Percentiles rank a stretch among this genome's conserved stretches.
phyloP scores from a whole-genome alignment of 2,797 vertebrate genomes.

The Hemitrygon akajei region DNA sequence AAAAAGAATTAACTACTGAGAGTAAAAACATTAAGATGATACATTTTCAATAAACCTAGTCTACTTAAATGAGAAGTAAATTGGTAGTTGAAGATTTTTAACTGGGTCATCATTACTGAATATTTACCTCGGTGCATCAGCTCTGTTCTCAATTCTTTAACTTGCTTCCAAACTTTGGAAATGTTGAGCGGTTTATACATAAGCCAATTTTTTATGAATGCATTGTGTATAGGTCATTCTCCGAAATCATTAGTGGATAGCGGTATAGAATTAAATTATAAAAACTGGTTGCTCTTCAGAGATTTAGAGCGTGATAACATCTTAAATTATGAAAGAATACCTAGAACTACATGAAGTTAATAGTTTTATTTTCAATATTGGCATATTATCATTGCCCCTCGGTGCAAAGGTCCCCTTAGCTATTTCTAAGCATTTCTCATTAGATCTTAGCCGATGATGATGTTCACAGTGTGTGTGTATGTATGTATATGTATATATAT shows the following conservation, averaged over 20 bases:
- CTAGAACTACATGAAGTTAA: not conserved
- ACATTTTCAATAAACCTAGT: not conserved
- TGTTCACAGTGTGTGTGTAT: no score
- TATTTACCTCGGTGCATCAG: not conserved
- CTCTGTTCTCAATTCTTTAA: not conserved
- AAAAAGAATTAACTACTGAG: not conserved
- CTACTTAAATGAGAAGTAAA: constrained; percentile 11
- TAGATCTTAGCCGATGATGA: not conserved
- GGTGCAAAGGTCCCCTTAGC: not conserved
- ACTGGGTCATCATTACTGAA: not conserved
- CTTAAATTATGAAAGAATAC: not conserved
- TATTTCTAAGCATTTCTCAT: not conserved
- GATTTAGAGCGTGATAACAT: not conserved
- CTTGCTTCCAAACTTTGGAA: not conserved
- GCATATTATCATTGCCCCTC: not conserved
- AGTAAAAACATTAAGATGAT: not conserved
- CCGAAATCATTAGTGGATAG: not conserved
- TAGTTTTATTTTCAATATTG: no score
- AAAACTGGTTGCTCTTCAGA: not conserved
- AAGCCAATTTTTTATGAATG: no score
- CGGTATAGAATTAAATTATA: not conserved
- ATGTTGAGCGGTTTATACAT: not conserved
- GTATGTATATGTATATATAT: no score
- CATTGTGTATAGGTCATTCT: not conserved
- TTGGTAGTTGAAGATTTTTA: not conserved